A percentile compares a stretch with the other conserved stretches of the same genome.
phyloP scores from a whole-genome alignment of 2,888 invertebrate species.

The Synanthedon tipuliformis region DNA sequence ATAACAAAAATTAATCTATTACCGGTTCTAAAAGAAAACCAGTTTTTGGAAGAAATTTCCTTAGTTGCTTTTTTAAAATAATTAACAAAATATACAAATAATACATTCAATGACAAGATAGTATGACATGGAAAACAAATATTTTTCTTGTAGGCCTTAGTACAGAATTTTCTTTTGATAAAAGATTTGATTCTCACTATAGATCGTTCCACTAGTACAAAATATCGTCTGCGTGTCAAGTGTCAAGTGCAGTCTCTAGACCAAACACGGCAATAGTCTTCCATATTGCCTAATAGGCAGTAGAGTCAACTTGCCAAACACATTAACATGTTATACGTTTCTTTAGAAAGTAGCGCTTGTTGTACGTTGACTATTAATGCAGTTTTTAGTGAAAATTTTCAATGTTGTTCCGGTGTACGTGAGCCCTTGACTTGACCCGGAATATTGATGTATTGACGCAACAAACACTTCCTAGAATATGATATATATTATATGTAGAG shows the following conservation, averaged over 20 bases:
- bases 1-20: no score
- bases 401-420: conserved; percentile 41
- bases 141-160: no score
- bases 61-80: no score
- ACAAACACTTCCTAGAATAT: not conserved
- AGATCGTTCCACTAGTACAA: not conserved
- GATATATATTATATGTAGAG: no score
- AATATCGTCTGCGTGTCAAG: not conserved
- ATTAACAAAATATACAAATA: no score
- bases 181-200: no score
- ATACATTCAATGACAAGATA: no score
- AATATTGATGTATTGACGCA: conserved; percentile 3
- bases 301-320: conserved; percentile 22
- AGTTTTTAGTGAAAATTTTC: conserved; percentile 46
- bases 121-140: no score
- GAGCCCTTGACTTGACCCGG: conserved; percentile 4
- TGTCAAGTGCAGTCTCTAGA: conserved; percentile 6
- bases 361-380: conserved; percentile 54
- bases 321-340: conserved; percentile 47
- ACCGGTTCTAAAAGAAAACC: no score
- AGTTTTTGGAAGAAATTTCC: no score
- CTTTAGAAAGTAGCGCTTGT: conserved; percentile 52
- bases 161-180: no score
- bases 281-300: conserved; percentile 53
- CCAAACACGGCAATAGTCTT: conserved; percentile 13